Percentiles rank a stretch among this genome's conserved stretches.
phyloP scores from a whole-genome alignment of 2,888 invertebrate genomes.

The Bursaphelenchus okinawaensis region DNA sequence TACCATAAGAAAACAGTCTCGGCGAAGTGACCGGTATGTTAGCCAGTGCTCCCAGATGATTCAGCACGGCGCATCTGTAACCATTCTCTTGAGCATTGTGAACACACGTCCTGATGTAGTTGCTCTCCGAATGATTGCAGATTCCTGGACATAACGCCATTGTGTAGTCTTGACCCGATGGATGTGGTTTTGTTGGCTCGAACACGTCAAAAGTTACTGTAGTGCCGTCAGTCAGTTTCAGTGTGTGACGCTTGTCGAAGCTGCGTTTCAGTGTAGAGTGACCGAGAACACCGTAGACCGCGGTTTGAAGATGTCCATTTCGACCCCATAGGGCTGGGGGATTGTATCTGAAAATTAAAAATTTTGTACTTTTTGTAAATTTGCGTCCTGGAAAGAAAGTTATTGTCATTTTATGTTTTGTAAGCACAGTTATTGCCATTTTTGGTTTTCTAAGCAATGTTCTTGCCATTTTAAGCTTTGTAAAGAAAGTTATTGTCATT shows the following conservation, averaged over 20 bases:
- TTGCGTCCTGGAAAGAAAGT: too few relatives aligned
- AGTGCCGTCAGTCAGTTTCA: conserved; percentile 75
- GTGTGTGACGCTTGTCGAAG: conserved; percentile 74
- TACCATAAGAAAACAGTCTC: conserved; percentile 82
- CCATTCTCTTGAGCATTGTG: conserved; percentile 85
- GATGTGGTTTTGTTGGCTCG: conserved; percentile 70
- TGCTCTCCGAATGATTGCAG: conserved; percentile 86
- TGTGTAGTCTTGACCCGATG: conserved; percentile 60
- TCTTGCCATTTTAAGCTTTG: too few relatives aligned
- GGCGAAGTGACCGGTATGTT: conserved; percentile 79
- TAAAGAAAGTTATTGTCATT: too few relatives aligned
- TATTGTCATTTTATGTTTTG: too few relatives aligned
- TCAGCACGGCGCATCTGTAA: conserved; percentile 83
- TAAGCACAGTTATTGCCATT: too few relatives aligned
- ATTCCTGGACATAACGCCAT: conserved; percentile 84
- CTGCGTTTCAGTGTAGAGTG: conserved; percentile 83
- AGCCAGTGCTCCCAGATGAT: conserved; percentile 82
- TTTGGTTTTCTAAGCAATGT: too few relatives aligned
- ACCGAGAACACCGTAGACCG: conserved; percentile 71
- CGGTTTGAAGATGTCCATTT: conserved; percentile 83
- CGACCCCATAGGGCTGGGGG: conserved; percentile 74
- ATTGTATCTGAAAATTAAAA: conserved; percentile 34
- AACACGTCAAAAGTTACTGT: conserved; percentile 87
- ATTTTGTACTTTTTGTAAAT: too few relatives aligned
- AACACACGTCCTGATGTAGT: conserved; percentile 86